Conservation (phyloP, 2,113 vertebrate species). For the Struthio camelus region DNA sequence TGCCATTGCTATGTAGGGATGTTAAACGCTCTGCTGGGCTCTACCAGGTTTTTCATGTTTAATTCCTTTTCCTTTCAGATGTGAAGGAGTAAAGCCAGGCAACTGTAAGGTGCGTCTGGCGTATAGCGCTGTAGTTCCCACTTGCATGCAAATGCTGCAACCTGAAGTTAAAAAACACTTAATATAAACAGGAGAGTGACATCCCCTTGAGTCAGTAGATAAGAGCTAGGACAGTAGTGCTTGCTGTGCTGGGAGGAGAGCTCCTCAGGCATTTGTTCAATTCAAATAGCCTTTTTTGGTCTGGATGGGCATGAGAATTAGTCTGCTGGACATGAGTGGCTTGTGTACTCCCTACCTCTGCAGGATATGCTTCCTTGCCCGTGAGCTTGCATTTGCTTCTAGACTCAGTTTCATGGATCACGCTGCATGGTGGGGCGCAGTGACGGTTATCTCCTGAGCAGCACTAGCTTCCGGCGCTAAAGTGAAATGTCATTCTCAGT, state of each 20-base stretch:
- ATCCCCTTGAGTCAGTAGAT: not conserved
- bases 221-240: not conserved
- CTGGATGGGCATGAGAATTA: not conserved
- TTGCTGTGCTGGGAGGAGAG: not conserved
- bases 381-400: not conserved
- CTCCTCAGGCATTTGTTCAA: not conserved
- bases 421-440: not conserved
- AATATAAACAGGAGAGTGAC: not conserved
- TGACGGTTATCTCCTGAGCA: not conserved
- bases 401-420: not conserved
- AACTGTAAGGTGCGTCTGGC: not conserved
- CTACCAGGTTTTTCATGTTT: not conserved
- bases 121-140: not conserved
- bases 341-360: not conserved
- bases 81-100: accelerated
- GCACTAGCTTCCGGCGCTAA: accelerated
- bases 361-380: not conserved
- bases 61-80: not conserved
- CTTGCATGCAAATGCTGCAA: not conserved
- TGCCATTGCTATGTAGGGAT: not conserved
- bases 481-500: not conserved
- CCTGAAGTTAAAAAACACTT: not conserved
- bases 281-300: not conserved
- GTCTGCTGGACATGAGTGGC: not conserved
- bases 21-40: not conserved